Base-by-base conservation (phyloP, 2,113 vertebrate species). In the Siphamia tubifer region DNA sequence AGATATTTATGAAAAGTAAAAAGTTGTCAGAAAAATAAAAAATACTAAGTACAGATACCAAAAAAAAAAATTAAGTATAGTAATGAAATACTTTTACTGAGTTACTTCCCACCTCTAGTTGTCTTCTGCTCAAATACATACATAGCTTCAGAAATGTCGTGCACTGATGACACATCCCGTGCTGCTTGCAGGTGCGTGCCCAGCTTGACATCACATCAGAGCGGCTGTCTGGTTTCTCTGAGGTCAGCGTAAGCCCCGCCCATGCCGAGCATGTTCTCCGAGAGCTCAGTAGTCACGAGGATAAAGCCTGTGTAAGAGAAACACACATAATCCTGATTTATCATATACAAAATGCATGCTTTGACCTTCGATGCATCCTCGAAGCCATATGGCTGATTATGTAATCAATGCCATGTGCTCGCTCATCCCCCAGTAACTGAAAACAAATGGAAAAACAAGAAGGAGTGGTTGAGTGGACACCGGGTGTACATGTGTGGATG, bases 201-300 rank as follows among this genome's bases (percentile, higher is more conserved):
- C 76, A 93, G 68, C 87, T 99, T 53, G 95, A 96, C 6, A 53
- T 83, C 8, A 83, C 80, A 8, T 91, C 80, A 0, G 95, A 98
- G 71, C 92, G 94, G 48, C 64, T 96, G 28, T 83, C 77, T 0
- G 56, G 87, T 49, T 95, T 98, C 87, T 94, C 93, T 0, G 96
- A 96, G 42, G 86, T 98, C 16, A 97, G 95, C 68, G 91, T 98
- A 70, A 98, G 95, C 86, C 93, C 91, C 16, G 93, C 94, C 0
- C 97, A 98, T 0, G 95, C 88, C 1, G 92, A 96, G 42, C 96
- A 97, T 55, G 93, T 98, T 82, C 92, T 98, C n/a, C 93, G 92
- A 84, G 96, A 97, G 68, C 94, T 99, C 47, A 47, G 65, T 53
- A 68, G 30, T 78, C 94, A 96, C 0, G 95, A 98, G 87, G 94